Evolutionary conservation across 2,888 invertebrate genomes (phyloP).

Genomic region (Volucella bombylans): DNA sequence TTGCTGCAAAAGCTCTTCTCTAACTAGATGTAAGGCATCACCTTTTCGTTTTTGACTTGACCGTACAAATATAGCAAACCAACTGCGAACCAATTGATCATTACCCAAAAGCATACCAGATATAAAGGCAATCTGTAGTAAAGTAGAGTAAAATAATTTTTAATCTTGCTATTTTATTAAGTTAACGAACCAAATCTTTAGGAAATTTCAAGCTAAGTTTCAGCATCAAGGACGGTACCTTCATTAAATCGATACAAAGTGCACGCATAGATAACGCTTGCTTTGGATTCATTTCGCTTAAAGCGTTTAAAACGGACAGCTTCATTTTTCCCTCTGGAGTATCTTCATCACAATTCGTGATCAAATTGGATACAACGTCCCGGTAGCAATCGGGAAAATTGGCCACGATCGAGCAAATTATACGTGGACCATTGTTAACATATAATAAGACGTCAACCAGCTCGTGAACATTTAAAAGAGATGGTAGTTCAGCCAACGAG

Average conservation of each 20-base stretch:
- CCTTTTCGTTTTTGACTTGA: slow-evolving; percentile 88
- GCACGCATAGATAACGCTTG: slow-evolving; percentile 92
- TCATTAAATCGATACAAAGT: slow-evolving; percentile 93
- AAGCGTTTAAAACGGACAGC: slow-evolving; percentile 88
- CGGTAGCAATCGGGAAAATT: slow-evolving; percentile 96
- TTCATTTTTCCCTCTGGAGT: slow-evolving; percentile 89
- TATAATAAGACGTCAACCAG: slow-evolving; percentile 93
- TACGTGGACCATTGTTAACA: slow-evolving; percentile 93
- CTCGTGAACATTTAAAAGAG: slow-evolving; percentile 91
- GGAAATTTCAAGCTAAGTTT: slow-evolving; percentile 89
- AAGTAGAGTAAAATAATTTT: slow-evolving; percentile 11
- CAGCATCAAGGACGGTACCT: slow-evolving; percentile 94
- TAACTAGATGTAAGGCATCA: slow-evolving; percentile 85
- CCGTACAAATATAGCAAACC: slow-evolving; percentile 96
- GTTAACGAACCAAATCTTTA: slow-evolving; percentile 84
- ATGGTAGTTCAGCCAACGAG: slow-evolving; percentile 95
- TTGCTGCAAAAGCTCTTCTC: slow-evolving; percentile 90
- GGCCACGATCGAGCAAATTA: slow-evolving; percentile 95
- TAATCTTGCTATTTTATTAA: background rate
- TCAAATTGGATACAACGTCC: slow-evolving; percentile 93
- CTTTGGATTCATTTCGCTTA: slow-evolving; percentile 95
- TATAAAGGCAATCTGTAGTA: slow-evolving; percentile 89
- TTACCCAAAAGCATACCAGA: slow-evolving; percentile 94
- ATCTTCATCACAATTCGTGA: slow-evolving; percentile 95
- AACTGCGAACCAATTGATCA: slow-evolving; percentile 93